A percentile compares a stretch with the other conserved stretches of the same genome.
phyloP scores from a whole-genome alignment of 2,888 invertebrate genomes.

The Pyralis farinalis region DNA sequence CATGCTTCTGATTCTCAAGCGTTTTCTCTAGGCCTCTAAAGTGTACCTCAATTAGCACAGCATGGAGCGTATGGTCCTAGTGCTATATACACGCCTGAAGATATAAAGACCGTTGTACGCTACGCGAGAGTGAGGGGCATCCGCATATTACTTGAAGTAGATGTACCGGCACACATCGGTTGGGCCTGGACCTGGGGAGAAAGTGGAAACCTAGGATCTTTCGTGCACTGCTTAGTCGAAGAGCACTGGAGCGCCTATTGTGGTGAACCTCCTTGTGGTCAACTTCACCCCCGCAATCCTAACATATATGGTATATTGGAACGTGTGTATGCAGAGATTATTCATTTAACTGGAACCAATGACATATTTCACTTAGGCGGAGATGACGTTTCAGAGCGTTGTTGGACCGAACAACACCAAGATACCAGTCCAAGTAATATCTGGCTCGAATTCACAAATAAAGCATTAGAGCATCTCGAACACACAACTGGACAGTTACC shows the following conservation, averaged over 20 bases:
- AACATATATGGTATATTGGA: slow-evolving; percentile 85
- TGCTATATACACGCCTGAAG: slow-evolving; percentile 84
- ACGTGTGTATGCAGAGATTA: slow-evolving; percentile 86
- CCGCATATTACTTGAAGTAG: slow-evolving; percentile 91
- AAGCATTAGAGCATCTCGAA: slow-evolving; percentile 79
- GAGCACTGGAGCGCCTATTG: slow-evolving; percentile 87
- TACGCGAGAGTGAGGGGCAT: slow-evolving; percentile 91
- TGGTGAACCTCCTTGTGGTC: slow-evolving; percentile 91
- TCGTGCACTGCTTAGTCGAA: slow-evolving; percentile 87
- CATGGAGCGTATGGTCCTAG: slow-evolving; percentile 91
- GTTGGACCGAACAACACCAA: slow-evolving; percentile 85
- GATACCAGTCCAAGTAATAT: slow-evolving; percentile 83
- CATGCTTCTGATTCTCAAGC: slow-evolving; percentile 93
- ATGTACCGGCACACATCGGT: slow-evolving; percentile 92
- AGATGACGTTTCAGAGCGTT: slow-evolving; percentile 86
- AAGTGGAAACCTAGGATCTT: slow-evolving; percentile 82
- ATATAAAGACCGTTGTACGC: slow-evolving; percentile 85
- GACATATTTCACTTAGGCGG: slow-evolving; percentile 91
- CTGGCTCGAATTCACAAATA: slow-evolving; percentile 87
- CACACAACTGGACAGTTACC: slow-evolving; percentile 65
- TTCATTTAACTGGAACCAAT: slow-evolving; percentile 86
- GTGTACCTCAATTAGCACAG: slow-evolving; percentile 86
- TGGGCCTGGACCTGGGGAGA: slow-evolving; percentile 90
- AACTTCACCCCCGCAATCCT: slow-evolving; percentile 87
- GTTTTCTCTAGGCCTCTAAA: slow-evolving; percentile 90